phyloP scores from a whole-genome alignment of 2,797 vertebrate species.

The Coregonus sp. region DNA sequence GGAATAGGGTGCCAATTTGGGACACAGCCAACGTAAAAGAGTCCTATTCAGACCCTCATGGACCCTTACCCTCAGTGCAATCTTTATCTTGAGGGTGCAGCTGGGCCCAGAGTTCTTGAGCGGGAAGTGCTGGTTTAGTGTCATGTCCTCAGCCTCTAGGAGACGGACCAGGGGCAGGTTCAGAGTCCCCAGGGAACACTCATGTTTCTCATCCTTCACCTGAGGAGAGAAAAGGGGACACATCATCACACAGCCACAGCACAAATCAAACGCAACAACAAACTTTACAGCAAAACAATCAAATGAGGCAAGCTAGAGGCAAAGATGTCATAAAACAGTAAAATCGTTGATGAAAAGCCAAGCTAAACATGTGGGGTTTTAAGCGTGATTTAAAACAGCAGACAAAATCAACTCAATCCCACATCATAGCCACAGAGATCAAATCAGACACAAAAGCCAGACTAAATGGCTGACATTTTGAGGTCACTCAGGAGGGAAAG shows the following conservation, averaged over 20 bases:
- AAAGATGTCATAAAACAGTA: too few relatives aligned
- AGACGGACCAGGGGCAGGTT: slow-evolving; percentile 80
- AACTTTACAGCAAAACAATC: too few relatives aligned
- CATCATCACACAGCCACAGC: too few relatives aligned
- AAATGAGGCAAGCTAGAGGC: too few relatives aligned
- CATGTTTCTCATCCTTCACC: slow-evolving; percentile 91
- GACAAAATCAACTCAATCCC: too few relatives aligned
- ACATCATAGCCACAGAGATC: too few relatives aligned
- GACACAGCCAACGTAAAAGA: not conserved
- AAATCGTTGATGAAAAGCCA: too few relatives aligned
- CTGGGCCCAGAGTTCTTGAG: slow-evolving; percentile 86
- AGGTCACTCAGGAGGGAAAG: not conserved
- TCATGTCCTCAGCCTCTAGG: slow-evolving; percentile 85
- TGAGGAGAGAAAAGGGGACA: slow-evolving; percentile 43
- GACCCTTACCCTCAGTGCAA: slow-evolving; percentile 86
- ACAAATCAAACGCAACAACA: too few relatives aligned
- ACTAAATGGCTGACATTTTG: not conserved
- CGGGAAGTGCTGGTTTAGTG: slow-evolving; percentile 84
- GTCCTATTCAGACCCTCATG: not conserved
- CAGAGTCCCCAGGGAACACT: slow-evolving; percentile 86
- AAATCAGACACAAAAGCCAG: too few relatives aligned
- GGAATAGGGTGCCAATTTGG: not conserved
- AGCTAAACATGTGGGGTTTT: too few relatives aligned
- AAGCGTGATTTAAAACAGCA: too few relatives aligned
- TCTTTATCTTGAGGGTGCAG: slow-evolving; percentile 93